Conservation (phyloP, 2,888 invertebrate species). For the Muscina levida region DNA sequence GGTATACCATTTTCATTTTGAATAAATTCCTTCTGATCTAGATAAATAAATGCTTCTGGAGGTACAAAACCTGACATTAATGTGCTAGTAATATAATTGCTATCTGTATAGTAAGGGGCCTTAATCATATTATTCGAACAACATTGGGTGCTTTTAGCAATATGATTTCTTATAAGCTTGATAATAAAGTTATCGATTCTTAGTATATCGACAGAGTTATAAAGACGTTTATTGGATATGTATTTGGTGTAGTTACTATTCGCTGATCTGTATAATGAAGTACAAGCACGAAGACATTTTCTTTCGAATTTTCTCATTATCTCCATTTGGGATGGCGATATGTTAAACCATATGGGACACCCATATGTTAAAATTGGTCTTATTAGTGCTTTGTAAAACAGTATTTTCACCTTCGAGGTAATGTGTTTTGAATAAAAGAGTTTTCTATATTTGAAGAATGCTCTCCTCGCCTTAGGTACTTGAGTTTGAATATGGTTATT, state of each 20-base stretch:
- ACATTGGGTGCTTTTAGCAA: background rate
- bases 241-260: background rate
- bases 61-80: background rate
- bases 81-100: background rate
- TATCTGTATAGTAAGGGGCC: background rate
- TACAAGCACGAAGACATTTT: conserved; percentile 43
- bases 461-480: conserved; percentile 27
- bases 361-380: conserved; percentile 37
- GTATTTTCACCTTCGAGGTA: conserved; percentile 8
- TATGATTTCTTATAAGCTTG: background rate
- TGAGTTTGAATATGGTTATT: conserved; percentile 7
- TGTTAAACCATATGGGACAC: conserved; percentile 38
- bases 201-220: background rate
- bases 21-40: conserved; percentile 27
- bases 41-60: conserved; percentile 12
- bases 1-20: conserved; percentile 30
- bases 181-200: background rate
- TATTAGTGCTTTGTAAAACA: conserved; percentile 31
- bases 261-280: background rate
- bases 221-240: background rate
- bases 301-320: background rate
- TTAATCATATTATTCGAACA: background rate
- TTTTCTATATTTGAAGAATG: conserved; percentile 12
- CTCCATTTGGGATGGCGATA: conserved; percentile 22
- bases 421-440: conserved; percentile 24